Evolutionary conservation across 2,113 vertebrate genomes (phyloP), one percentile per base, ranked within the genome.

Genomic region (Ictalurus punctatus): DNA sequence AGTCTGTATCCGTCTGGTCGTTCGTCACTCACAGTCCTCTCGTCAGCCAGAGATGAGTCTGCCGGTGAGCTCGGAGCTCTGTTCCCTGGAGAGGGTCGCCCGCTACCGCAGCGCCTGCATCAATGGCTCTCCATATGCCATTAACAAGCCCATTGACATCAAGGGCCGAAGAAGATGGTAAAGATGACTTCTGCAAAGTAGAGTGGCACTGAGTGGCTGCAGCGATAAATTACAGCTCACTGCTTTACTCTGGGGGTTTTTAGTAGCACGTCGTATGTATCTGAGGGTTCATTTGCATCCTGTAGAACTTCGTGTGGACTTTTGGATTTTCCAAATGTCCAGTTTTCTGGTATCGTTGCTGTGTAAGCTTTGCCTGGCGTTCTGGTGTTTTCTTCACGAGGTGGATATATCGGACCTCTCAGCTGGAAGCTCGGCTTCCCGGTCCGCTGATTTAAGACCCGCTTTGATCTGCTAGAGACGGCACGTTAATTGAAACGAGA

Each of bases 111-210:
- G 96, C 40, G 94, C 96, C 94, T 97, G 95, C 93, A 94, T 96
- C 93, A 97, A 96, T 0, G 95, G 97, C 94, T 98, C 96, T 0
- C 97, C 98, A 86, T 99, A 95, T 93, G 97, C 97, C 92, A 97
- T 96, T 92, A 98, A 99, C 97, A 97, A 98, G 93, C 97, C 97
- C 87, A 97, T 99, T 95, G 97, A 98, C 96, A 98, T 98, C 96
- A 98, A 98, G 92, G 96, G 97, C 69, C 95, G 96, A 92, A 97
- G 95, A 93, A 97, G 94, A 97, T 90, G 96, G 97, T 99, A 99
- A 97, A 84, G 87, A 84, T 89, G 80, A 87, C 65, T 89, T 92
- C 65, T 73, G 80, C 65, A 37, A 71, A 79, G 86, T 52, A 76
- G 83, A 83, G 34, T 83, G 81, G 88, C 81, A 83, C 7, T 88